Base-by-base conservation (phyloP, 2,113 vertebrate genomes). In the Ptilorrhoa leucosticta region DNA sequence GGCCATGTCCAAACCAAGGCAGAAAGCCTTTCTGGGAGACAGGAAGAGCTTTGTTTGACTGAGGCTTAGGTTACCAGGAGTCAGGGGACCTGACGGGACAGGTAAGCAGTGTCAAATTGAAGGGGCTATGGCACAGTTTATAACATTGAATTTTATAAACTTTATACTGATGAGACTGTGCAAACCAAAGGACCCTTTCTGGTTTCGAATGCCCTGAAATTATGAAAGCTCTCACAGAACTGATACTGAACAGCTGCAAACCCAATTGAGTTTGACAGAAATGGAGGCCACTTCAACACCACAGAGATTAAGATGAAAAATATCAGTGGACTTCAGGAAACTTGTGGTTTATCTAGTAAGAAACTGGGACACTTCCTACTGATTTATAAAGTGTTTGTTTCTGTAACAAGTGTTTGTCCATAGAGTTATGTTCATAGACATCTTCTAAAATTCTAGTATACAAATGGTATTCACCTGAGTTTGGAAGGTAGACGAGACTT, bases 291-390 rank as follows among this genome's bases (percentile, higher is more conserved):
- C 35, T 37, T 37, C 17, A 44, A 22, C 19, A 70, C 12, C 27
- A 31, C 51, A 42, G 45, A 69, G 35, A 68, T 23, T 2, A 84
- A 33, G 33, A 63, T 6, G 3, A 64, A 91, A 81, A 66, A 16
- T 20, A 42, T 4, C 72, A 40, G 7, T 5, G 47, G 27, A 71
- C 16, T 84, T 69, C 0, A 1, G 40, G 16, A 0, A 0, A 66
- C 8, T 22, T 39, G 22, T 27, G n/a, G 44, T 78, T 89, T 33
- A 17, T 9, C 21, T 12, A 58, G 11, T 24, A 54, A 61, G 14
- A 57, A 77, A 63, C 13, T 21, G 3, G 66, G 21, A 33, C 11
- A 5, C 6, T 58, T 71, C 57, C 26, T 45, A 50, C 11, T 23
- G 30, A 53, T 65, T 23, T 33, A 37, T 61, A 31, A 61, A 70